Evolutionary conservation across 2,888 invertebrate species (phyloP), one percentile per base, ranked within the genome.

Genomic region (Callimorpha dominula): DNA sequence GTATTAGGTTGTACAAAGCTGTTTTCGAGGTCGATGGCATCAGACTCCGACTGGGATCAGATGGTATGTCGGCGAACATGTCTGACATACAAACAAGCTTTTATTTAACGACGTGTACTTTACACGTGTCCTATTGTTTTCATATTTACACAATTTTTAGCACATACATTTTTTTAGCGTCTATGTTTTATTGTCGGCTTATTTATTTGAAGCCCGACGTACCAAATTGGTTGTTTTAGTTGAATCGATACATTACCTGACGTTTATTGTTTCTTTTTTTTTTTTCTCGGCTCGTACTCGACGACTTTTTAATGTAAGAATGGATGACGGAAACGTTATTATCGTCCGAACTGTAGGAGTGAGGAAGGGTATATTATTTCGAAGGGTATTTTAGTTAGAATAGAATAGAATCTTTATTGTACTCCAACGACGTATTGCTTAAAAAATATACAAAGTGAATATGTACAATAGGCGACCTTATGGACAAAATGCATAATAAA

Each of bases 81-180:
- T 84, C 80, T 82, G 80, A 81, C 79, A 81, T 82, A 80, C 81
- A 81, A 85, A 81, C 81, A 81, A 77, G 78, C 76, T 78, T 66
- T 81, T 81, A 78, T 78, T 74, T 79, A 78, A 79, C 75, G 76
- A 76, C 74, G 68, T 73, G 67, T 77, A 77, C 52, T 52, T 67
- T 83, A 78, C 78, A 74, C 63, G 78, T 76, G 69, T 78, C 78
- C 71, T 74, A 78, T 82, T 78, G 75, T 76, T 84, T 77, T 76
- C 70, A 79, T 74, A 74, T 77, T 78, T 78, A 43, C 70, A 68
- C 68, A 57, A 40, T 73, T 78, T 74, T 74, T 15, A 62, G 46
- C 42, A 31, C 31, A 60, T 43, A 67, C 50, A 31, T 72, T 65
- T 78, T 76, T 73, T 72, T 8, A n/a, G 17, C 11, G 63, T 17